Evolutionary conservation across 2,113 vertebrate genomes (phyloP), one percentile per base, ranked within the genome.

Genomic region (Psittacara wagleri): DNA sequence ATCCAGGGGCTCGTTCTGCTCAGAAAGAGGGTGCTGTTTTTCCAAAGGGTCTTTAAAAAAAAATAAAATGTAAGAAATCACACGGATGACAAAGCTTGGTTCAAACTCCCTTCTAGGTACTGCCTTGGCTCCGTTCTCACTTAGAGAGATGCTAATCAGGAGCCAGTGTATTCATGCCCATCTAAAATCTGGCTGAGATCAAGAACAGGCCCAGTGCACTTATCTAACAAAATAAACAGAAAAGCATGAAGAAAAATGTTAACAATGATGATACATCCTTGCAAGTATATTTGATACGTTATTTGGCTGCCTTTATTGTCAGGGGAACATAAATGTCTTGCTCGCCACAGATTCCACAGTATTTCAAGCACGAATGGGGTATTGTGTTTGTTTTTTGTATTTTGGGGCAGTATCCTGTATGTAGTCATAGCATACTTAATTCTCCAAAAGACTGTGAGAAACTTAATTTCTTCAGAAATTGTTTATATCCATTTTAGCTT

Each of bases 391-490:
- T 4, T 82, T 73, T 86, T 81, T 57, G 33, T 41, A 67, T 52
- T 81, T 76, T 84, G 51, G 90, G 69, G 78, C 59, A 93, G 55
- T 73, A 87, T 92, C 62, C 52, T 91, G 39, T 41, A 73, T 82
- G 57, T 49, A 88, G 88, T 96, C 75, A 94, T 46, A 92, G 55
- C 70, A 97, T 95, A 96, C 31, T 61, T 49, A 96, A 73, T 87
- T 94, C 81, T 93, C 86, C 33, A 88, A 92, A 97, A 98, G 94
- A 74, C 84, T 96, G 85, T 85, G 88, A 95, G 95, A 96, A 98
- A 97, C 61, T 67, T 54, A 54, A 95, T 96, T 96, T 80, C 81
- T 29, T 69, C 51, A 88, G 86, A 46, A 95, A 66, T 64, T 86
- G 43, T 96, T 96, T 97, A 88, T 93, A 90, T 90, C 80, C 61